A percentile compares a stretch with the other conserved stretches of the same genome.
phyloP scores from a whole-genome alignment of 2,113 vertebrate genomes.

The Oncorhynchus masou region DNA sequence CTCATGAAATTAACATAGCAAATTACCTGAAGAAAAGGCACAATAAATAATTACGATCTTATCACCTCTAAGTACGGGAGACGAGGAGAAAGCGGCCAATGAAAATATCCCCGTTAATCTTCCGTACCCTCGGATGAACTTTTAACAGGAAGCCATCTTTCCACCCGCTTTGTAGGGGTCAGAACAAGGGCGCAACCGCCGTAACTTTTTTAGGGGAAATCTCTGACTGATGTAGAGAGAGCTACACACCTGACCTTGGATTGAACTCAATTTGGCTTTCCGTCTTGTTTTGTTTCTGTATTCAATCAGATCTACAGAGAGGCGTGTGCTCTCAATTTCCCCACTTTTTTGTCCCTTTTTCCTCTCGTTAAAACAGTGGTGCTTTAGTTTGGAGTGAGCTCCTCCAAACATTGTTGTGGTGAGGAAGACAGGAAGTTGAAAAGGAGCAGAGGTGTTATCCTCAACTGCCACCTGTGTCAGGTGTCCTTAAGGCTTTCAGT shows the following conservation, averaged over 20 bases:
- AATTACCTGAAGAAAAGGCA: slow-evolving; percentile 90
- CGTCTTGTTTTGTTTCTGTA: slow-evolving; percentile 58
- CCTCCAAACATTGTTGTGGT: slow-evolving; percentile 24
- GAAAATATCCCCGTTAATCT: slow-evolving; percentile 89
- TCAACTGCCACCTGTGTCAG: slow-evolving; percentile 58
- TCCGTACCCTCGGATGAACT: slow-evolving; percentile 81
- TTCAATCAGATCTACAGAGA: slow-evolving; percentile 62
- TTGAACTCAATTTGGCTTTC: slow-evolving; percentile 64
- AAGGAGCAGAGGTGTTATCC: slow-evolving; percentile 66
- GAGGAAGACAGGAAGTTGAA: slow-evolving; percentile 51
- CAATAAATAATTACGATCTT: slow-evolving; percentile 90
- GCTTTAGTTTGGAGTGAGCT: slow-evolving; percentile 45
- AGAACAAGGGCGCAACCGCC: slow-evolving; percentile 81
- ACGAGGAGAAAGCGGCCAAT: slow-evolving; percentile 81
- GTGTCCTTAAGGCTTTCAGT: slow-evolving; percentile 55
- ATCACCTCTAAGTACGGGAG: slow-evolving; percentile 79
- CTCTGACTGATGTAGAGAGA: slow-evolving; percentile 70
- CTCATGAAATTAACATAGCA: slow-evolving; percentile 97
- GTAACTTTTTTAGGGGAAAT: slow-evolving; percentile 61
- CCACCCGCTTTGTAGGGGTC: slow-evolving; percentile 84
- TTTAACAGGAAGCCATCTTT: slow-evolving; percentile 88
- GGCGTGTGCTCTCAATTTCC: slow-evolving; percentile 18
- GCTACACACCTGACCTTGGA: slow-evolving; percentile 70
- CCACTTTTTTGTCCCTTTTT: slow-evolving; percentile 28
- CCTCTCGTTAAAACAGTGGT: slow-evolving; percentile 51